phyloP scores from a whole-genome alignment of 2,888 invertebrate genomes.

The Pristionchus fissidentatus region DNA sequence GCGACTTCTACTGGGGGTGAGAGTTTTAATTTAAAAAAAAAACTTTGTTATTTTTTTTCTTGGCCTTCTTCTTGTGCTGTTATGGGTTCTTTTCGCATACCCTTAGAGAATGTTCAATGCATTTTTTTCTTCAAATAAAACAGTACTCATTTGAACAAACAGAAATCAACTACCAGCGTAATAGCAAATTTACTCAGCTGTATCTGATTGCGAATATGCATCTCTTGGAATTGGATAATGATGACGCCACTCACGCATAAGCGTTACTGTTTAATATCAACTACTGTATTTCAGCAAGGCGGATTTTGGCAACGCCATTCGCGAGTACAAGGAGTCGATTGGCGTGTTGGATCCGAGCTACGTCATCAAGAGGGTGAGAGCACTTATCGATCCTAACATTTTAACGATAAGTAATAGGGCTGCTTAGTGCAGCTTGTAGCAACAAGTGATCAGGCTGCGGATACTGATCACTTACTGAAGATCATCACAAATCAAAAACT shows the following conservation, averaged over 20 bases:
- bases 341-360: conserved; percentile 95
- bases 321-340: conserved; percentile 95
- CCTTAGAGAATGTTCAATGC: too few species aligned
- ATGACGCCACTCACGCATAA: background rate
- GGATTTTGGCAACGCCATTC: conserved; percentile 85
- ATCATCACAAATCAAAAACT: background rate
- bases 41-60: background rate
- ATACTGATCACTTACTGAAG: too few species aligned
- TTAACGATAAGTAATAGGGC: background rate
- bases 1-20: conserved; percentile 89
- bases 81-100: too few species aligned
- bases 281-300: conserved; percentile 85
- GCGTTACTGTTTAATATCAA: background rate
- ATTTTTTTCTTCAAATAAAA: too few species aligned
- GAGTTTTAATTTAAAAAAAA: conserved; percentile 48
- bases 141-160: too few species aligned
- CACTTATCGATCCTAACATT: too few species aligned
- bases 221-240: too few species aligned
- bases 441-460: too few species aligned
- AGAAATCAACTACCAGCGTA: too few species aligned
- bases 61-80: too few species aligned
- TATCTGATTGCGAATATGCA: background rate
- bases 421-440: too few species aligned
- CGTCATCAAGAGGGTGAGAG: conserved; percentile 87
- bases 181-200: background rate